These are phyloP conservation scores for Molanna angustata DNA, from an alignment of 2,888 invertebrate species.

Conservation along the genomic window DNA sequence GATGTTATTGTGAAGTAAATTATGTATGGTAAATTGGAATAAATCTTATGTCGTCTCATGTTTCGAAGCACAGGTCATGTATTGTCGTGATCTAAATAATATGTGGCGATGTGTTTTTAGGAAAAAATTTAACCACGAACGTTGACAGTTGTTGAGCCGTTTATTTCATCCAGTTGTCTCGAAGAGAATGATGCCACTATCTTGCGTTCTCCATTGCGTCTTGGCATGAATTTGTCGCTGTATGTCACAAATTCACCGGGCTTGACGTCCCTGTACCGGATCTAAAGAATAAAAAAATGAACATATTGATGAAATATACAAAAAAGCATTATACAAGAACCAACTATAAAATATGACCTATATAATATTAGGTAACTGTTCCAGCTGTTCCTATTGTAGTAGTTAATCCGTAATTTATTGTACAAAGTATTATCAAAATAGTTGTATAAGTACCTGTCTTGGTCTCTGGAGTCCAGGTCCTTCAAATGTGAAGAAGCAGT, in stretches of 20 bases:
- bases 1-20: no score
- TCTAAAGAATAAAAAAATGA: slow-evolving; percentile 37
- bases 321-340: background rate
- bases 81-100: no score
- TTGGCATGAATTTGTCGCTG: slow-evolving; percentile 59
- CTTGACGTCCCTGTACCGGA: slow-evolving; percentile 59
- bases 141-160: slow-evolving; percentile 55
- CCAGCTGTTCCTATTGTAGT: no score
- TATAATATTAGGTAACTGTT: no score
- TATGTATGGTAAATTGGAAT: no score
- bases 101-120: no score
- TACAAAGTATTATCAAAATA: no score
- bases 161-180: slow-evolving; percentile 62
- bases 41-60: no score
- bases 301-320: background rate
- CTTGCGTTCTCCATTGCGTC: slow-evolving; percentile 58
- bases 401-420: no score
- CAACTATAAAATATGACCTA: no score
- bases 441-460: slow-evolving; percentile 56
- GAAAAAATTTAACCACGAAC: slow-evolving; percentile 55
- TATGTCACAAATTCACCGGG: slow-evolving; percentile 62
- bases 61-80: no score
- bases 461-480: slow-evolving; percentile 65
- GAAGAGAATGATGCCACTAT: slow-evolving; percentile 66
- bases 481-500: slow-evolving; percentile 68